Base-by-base conservation (phyloP, 2,113 vertebrate species). In the Neolamprologus variostigma region DNA sequence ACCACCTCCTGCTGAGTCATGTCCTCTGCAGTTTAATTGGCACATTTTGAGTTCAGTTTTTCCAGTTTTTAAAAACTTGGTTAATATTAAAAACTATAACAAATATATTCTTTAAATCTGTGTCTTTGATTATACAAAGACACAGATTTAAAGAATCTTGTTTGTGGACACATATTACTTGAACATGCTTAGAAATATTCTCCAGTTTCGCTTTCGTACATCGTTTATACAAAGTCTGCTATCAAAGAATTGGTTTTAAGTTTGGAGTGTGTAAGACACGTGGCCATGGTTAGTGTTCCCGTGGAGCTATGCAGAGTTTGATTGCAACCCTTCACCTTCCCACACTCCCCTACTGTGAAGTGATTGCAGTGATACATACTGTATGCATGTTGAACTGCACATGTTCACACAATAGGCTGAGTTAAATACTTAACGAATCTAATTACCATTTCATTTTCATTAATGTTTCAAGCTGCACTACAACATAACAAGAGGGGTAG, bases 341-440 rank as follows among this genome's bases (percentile, higher is more conserved):
- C 81, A 76, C 66, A 50, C 45, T 54, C 21, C 53, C 78, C 59
- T 21, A 35, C 26, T 51, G 28, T 91, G 81, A 87, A 89, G 82
- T 92, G 91, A 94, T 93, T 93, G 88, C 85, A 84, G 73, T 40
- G 50, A 42, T 55, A 40, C 37, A 61, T 9, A 31, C 17, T 59
- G 17, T 68, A 53, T 80, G 37, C 47, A 73, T 37, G 78, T 85
- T 71, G 80, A 89, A 85, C 40, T 28, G 31, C 68, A 89, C 33
- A 82, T 50, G 61, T 23, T 63, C 55, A 83, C 51, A 91, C 37
- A 91, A 86, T 78, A 87, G 82, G 51, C n/a, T 19, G 23, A 76
- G 61, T 81, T 54, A 76, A 80, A 82, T 61, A 23, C 16, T 50
- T 47, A 51, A 87, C 31, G 13, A 55, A 80, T 84, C 53, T 6